Evolutionary conservation across 2,113 vertebrate genomes (phyloP), one percentile per base, ranked within the genome.

Genomic region (Rhinichthys klamathensis): DNA sequence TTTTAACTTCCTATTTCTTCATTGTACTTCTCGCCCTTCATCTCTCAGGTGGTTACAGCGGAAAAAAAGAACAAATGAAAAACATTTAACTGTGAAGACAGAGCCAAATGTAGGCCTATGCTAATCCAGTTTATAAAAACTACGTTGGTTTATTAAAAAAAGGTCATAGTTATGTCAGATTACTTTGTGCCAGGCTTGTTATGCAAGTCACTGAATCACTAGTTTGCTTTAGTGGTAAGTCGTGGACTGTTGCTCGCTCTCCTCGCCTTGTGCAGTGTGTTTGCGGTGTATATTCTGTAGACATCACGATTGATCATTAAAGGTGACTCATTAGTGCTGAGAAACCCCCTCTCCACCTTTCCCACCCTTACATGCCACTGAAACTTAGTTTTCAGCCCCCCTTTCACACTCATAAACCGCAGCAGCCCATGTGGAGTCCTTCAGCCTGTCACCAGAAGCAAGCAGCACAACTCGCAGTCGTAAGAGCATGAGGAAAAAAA

Each of bases 251-350:
- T 78, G 72, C 16, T 76, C 9, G 16, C 3, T 81, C 15, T 49
- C 27, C 10, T 23, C 18, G 27, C 44, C 10, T 49, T 80, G 15
- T 74, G 61, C 46, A 49, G 35, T 61, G 25, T 70, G 38, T 79
- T 58, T 67, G 83, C 41, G 27, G 80, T 3, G 12, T 56, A 27
- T 46, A 30, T 58, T 13, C 65, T 73, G 30, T 32, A 32, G 63
- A 44, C 49, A 70, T 38, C 44, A 13, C 16, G 9, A 80, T n/a
- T 60, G 61, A 83, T 87, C 51, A 72, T 54, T 38, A 85, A 51
- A 32, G 0, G 61, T 89, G 88, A 89, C 69, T 89, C 82, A 89
- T 72, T 70, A 46, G n/a, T 82, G 86, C 86, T 87, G 86, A 89
- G 83, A 89, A 86, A 85, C 78, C 46, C 27, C 80, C 8, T 23